Evolutionary conservation across 2,113 vertebrate genomes (phyloP).

Genomic region (Notothenia rossii): DNA sequence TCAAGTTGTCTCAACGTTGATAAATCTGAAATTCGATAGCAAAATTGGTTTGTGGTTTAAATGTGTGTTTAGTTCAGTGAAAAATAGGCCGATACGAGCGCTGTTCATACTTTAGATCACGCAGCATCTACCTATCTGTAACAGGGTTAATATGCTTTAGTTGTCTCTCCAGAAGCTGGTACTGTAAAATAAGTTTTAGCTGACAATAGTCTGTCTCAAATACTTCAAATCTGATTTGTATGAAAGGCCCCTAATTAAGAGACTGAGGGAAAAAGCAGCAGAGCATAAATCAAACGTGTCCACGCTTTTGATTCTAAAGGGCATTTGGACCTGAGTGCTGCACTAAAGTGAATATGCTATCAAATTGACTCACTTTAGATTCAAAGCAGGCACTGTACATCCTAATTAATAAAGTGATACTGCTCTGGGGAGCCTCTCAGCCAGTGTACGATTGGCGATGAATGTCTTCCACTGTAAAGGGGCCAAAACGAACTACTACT

Average conservation of each 20-base stretch:
- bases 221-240: no score
- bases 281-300: slow-evolving; percentile 44
- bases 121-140: not conserved
- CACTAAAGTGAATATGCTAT: slow-evolving; percentile 42
- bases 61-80: not conserved
- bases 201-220: no score
- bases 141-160: not conserved
- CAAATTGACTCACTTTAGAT: slow-evolving; percentile 64
- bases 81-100: not conserved
- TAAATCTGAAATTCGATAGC: no score
- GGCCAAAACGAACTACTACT: slow-evolving; percentile 51
- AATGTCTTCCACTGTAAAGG: slow-evolving; percentile 55
- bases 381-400: slow-evolving; percentile 42
- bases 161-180: no score
- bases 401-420: slow-evolving; percentile 65
- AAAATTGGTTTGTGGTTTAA: not conserved
- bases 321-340: slow-evolving; percentile 26
- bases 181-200: no score
- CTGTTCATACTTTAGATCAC: not conserved
- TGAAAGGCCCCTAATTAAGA: no score
- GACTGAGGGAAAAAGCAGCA: not conserved
- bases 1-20: no score
- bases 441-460: slow-evolving; percentile 59
- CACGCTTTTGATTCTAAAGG: slow-evolving; percentile 36
- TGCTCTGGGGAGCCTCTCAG: slow-evolving; percentile 60